These are phyloP conservation scores for Phalanger gymnotis DNA, from an alignment of 2,797 vertebrate species.

Conservation along the genomic window DNA sequence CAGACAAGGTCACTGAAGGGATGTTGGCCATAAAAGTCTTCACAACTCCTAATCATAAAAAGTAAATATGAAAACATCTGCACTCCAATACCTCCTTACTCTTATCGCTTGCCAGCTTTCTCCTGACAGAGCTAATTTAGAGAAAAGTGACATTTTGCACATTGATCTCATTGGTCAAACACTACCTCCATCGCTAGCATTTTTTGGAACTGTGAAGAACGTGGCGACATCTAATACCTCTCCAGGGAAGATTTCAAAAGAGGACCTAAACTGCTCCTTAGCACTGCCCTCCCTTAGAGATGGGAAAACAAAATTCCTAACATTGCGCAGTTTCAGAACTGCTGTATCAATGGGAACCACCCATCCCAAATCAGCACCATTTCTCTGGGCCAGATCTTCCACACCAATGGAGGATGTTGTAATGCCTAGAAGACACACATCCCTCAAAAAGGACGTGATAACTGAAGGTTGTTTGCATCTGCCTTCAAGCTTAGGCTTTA, in stretches of 20 bases:
- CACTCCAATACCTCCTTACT: conserved; percentile 55
- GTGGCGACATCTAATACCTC: conserved; percentile 49
- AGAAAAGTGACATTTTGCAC: conserved; percentile 54
- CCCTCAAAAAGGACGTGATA: not conserved
- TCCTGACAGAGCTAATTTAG: conserved; percentile 66
- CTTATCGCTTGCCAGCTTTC: conserved; percentile 71
- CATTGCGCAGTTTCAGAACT: not conserved
- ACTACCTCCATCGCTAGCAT: conserved; percentile 45
- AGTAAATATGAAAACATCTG: conserved; percentile 53
- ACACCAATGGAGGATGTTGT: not conserved
- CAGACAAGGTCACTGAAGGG: conserved; percentile 51
- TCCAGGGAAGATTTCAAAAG: conserved; percentile 53
- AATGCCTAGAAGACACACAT: not conserved
- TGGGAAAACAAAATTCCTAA: conserved; percentile 36
- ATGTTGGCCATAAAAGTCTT: conserved; percentile 43
- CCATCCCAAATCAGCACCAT: not conserved
- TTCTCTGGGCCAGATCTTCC: not conserved
- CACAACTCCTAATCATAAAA: conserved; percentile 56
- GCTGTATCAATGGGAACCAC: not conserved
- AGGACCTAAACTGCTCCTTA: conserved; percentile 35
- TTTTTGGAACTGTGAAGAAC: conserved; percentile 51
- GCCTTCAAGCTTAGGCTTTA: not conserved
- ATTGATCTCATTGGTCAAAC: conserved; percentile 72
- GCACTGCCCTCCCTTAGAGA: conserved; percentile 4
- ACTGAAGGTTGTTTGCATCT: not conserved